Percentiles rank a stretch among this genome's conserved stretches.
Evolutionary conservation across 2,113 vertebrate species (phyloP).

Genomic region (Aspiorhynchus laticeps): DNA sequence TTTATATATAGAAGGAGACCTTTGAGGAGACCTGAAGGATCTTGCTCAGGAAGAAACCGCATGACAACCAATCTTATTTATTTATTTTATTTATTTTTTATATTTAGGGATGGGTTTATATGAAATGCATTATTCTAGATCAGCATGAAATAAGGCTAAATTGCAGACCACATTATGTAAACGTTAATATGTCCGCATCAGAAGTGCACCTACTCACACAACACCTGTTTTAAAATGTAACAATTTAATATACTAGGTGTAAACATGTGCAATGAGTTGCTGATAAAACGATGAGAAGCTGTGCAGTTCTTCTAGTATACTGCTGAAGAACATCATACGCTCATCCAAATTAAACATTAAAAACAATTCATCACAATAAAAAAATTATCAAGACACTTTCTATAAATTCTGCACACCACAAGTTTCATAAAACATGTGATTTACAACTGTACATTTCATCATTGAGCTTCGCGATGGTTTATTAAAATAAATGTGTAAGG

Average conservation of each 20-base stretch:
- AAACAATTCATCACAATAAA: slow-evolving; percentile 12
- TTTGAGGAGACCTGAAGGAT: background rate
- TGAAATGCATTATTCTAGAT: background rate
- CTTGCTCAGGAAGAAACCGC: background rate
- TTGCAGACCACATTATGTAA: background rate
- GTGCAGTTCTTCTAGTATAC: no score
- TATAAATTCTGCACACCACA: slow-evolving; percentile 6
- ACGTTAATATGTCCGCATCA: background rate
- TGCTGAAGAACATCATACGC: background rate
- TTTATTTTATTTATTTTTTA: background rate
- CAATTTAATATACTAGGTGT: background rate
- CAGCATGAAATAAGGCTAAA: background rate
- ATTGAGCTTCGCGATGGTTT: background rate
- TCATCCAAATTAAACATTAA: background rate
- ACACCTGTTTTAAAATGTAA: background rate
- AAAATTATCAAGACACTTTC: background rate
- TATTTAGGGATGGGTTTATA: background rate
- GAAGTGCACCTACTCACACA: background rate
- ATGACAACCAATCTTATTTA: background rate
- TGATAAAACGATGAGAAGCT: no score
- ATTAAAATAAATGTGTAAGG: slow-evolving; percentile 35
- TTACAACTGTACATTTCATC: slow-evolving; percentile 9
- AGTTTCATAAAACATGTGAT: background rate
- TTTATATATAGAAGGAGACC: no score
- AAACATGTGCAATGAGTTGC: background rate